Base-by-base conservation (phyloP, 2,113 vertebrate species). In the Ceuthmochares aereus region DNA sequence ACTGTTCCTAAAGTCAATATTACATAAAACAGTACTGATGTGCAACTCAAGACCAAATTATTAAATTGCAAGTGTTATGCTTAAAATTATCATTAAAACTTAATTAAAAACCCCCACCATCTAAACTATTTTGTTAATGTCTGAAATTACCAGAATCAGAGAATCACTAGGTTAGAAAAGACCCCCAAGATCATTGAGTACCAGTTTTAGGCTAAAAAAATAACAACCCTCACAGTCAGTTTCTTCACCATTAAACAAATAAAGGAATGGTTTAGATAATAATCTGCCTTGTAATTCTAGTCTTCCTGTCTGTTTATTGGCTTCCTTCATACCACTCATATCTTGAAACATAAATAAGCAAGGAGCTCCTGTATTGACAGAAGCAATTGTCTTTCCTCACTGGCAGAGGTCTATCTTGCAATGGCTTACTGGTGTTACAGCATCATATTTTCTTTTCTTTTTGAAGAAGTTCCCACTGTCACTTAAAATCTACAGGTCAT, bases 301-400 rank as follows among this genome's bases (percentile, higher is more conserved):
- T 60, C 72, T 91, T 96, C 87, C 93, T 90, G 68, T 66, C 79
- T 89, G 34, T 93, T 89, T 94, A 85, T 23, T 96, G 63, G 59
- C 47, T 77, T 87, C 59, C 59, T 83, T 90, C 87, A 83, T 90
- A 80, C 59, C 89, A 84, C 37, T 81, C 67, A 26, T 88, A 84
- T 42, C 72, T 64, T 45, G 40, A 37, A 93, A 54, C 12, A 78
- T 10, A 93, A 93, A 94, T 14, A 87, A 95, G 82, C 72, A 80
- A 84, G n/a, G 47, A 89, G 34, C 34, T 90, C 63, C 82, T 77
- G 27, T 40, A 83, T 42, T 75, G 5, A 13, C 36, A 90, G 72
- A 62, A 88, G 47, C 29, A 88, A 76, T 32, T 83, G 45, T 63
- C 90, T 59, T 67, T 69, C 52, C 52, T n/a, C 64, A 37, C 23